phyloP scores from a whole-genome alignment of 2,113 vertebrate genomes.

The Lates calcarifer region DNA sequence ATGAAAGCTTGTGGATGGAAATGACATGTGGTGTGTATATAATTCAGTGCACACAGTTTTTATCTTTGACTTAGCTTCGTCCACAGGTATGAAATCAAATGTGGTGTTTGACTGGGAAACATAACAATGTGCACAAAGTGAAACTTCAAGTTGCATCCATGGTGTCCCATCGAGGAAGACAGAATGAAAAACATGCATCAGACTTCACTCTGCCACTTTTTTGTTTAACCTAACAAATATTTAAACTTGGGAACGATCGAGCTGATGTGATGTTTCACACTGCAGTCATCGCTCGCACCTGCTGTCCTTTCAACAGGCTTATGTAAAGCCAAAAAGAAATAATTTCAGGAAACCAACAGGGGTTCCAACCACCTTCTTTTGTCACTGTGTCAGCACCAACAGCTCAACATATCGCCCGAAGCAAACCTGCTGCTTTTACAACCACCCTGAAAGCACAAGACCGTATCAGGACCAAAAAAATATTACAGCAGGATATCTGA shows the following conservation, averaged over 20 bases:
- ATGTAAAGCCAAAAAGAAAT: constrained; percentile 30
- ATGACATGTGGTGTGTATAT: constrained; percentile 36
- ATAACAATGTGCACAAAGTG: constrained; percentile 35
- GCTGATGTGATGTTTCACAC: constrained; percentile 21
- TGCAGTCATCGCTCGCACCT: constrained; percentile 15
- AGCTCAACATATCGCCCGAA: constrained; percentile 42
- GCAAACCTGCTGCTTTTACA: constrained; percentile 62
- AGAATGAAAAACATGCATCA: constrained; percentile 34
- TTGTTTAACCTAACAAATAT: constrained; percentile 1
- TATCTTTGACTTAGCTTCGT: constrained; percentile 44
- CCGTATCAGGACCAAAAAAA: constrained; percentile 31
- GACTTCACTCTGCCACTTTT: background rate
- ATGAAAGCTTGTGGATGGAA: constrained; percentile 41
- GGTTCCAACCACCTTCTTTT: constrained; percentile 51
- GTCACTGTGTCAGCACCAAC: constrained; percentile 59
- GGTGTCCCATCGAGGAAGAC: constrained; percentile 14
- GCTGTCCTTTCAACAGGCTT: constrained; percentile 30
- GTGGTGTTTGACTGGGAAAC: constrained; percentile 45
- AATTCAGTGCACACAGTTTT: constrained; percentile 36
- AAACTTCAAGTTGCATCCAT: constrained; percentile 10
- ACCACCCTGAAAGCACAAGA: constrained; percentile 38
- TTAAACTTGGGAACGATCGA: constrained; percentile 1
- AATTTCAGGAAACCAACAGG: constrained; percentile 47
- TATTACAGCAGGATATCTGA: constrained; percentile 26
- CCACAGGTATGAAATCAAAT: constrained; percentile 33